Evolutionary conservation across 1,140 invertebrate genomes (phyloP), one percentile per base, ranked within the genome.

Genomic region (Myzus persicae): DNA sequence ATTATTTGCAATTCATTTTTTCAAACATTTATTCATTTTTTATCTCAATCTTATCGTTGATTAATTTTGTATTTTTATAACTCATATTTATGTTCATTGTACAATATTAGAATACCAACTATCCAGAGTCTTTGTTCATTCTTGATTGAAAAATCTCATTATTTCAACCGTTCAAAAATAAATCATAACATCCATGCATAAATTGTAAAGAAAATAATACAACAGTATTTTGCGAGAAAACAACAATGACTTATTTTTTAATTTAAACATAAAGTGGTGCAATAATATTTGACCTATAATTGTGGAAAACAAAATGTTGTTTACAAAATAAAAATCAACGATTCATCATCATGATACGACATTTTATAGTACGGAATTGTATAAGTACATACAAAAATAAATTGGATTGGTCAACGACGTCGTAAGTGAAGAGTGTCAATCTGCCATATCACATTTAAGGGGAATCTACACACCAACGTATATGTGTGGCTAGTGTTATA

Each of bases 261-360:
- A 76, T 76, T 76, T 76, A 76, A 76, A 76, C 36, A 36, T n/a
- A n/a, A n/a, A 76, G n/a, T 76, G n/a, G 36, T n/a, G 31, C 59
- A 76, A 76, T 76, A 76, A 76, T n/a, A 76, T 76, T n/a, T 76
- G 59, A 76, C 59, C 59, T n/a, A 76, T n/a, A 76, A 76, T 76
- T 76, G 59, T n/a, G n/a, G 14, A 76, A n/a, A 36, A n/a, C 59
- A 76, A 67, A 67, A n/a, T n/a, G 59, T 59, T 59, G 54, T 67
- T 67, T 67, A 67, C 59, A 67, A 76, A n/a, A 76, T n/a, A 76
- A 76, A 76, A 18, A 76, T 76, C 31, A 18, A n/a, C 59, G 59
- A n/a, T 76, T 76, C 20, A n/a, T n/a, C 59, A n/a, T n/a, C 14
- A 76, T 18, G 31, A n/a, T n/a, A 76, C n/a, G 1, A 76, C 31